Conservation (phyloP, 1,140 invertebrate genomes). For the Heliothis subflexa region DNA sequence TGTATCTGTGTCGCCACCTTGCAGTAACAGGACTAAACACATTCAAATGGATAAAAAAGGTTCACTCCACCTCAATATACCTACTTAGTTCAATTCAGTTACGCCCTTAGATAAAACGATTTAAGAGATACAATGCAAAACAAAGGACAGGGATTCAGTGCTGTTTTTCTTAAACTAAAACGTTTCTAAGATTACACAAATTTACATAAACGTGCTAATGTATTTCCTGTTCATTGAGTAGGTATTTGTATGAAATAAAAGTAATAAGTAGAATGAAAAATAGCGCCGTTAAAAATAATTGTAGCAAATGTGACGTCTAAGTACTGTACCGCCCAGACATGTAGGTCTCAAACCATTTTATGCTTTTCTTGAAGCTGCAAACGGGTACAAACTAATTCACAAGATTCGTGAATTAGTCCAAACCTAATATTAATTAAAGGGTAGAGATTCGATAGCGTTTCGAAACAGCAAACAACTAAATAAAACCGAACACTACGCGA, state of each 20-base stretch:
- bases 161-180: background rate
- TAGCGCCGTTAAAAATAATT: background rate
- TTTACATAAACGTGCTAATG: background rate
- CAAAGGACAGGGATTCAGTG: constrained; percentile 12
- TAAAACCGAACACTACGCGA: constrained; percentile 13
- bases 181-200: background rate
- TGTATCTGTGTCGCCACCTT: constrained; percentile 1
- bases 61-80: constrained; percentile 11
- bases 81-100: constrained; percentile 23
- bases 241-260: background rate
- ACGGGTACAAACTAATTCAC: too few species aligned
- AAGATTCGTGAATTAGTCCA: background rate
- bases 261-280: background rate
- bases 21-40: constrained; percentile 28
- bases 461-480: background rate
- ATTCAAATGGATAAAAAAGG: constrained; percentile 32
- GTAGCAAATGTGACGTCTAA: background rate
- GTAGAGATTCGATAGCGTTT: background rate
- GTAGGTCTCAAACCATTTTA: background rate
- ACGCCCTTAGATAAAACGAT: constrained; percentile 23
- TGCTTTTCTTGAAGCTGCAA: background rate
- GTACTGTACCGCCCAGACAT: background rate
- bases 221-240: background rate
- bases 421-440: background rate
- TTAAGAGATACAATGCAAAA: constrained; percentile 17